Percentiles rank a stretch among this genome's conserved stretches.
phyloP scores from a whole-genome alignment of 2,888 invertebrate species.

The Agonum fuliginosum region DNA sequence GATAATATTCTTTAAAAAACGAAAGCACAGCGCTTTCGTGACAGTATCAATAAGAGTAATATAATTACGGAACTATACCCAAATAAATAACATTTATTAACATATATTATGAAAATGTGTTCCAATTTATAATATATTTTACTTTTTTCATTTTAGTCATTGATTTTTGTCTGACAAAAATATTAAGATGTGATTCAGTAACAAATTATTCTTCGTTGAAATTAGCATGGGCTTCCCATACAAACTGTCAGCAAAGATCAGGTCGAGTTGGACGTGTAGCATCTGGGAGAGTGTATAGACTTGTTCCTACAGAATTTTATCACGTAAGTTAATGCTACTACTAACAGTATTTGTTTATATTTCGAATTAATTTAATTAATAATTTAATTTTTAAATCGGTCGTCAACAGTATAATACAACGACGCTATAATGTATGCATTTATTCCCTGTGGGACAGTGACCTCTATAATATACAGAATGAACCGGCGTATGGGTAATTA shows the following conservation, averaged over 20 bases:
- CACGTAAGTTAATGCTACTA: slow-evolving; percentile 69
- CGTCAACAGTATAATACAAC: too few species aligned
- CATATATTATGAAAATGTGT: slow-evolving; percentile 20
- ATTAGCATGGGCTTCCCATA: slow-evolving; percentile 91
- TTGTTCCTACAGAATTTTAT: slow-evolving; percentile 82
- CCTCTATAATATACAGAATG: too few species aligned
- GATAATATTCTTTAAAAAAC: too few species aligned
- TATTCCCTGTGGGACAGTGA: too few species aligned
- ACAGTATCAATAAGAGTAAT: too few species aligned
- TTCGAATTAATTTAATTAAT: slow-evolving; percentile 31
- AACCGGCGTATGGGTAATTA: too few species aligned
- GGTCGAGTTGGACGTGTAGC: slow-evolving; percentile 94
- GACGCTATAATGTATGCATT: too few species aligned
- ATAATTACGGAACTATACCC: too few species aligned
- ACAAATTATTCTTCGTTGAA: slow-evolving; percentile 88
- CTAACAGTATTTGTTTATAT: slow-evolving; percentile 40
- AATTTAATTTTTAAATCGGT: too few species aligned
- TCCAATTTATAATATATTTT: not conserved
- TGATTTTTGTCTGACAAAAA: slow-evolving; percentile 95
- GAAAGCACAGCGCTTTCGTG: too few species aligned
- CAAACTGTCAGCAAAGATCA: slow-evolving; percentile 91
- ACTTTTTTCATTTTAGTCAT: slow-evolving; percentile 79
- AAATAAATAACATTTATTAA: not conserved
- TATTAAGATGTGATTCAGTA: slow-evolving; percentile 82
- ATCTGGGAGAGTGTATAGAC: slow-evolving; percentile 89